Base-by-base conservation (phyloP, 2,888 invertebrate genomes). In the Miltochrista miniata region DNA sequence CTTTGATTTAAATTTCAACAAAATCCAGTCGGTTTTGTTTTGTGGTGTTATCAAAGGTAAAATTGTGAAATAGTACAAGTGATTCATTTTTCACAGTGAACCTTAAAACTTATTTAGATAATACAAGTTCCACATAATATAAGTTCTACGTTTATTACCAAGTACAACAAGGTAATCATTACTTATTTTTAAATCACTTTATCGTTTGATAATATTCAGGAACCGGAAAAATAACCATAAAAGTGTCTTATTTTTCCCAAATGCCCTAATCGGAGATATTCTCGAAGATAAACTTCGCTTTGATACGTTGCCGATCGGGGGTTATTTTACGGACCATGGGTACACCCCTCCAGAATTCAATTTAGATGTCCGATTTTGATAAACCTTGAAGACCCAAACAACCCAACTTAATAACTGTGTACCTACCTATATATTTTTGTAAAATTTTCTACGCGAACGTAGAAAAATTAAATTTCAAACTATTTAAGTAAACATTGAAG, bases 321-420 rank as follows among this genome's bases (percentile, higher is more conserved):
- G 76, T 72, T 72, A 71, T 79, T 89, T 88, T 87, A 90, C 85
- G 76, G 79, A 79, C 76, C 78, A 76, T 72, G 70, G 76, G 18
- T 24, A 24, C n/a, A 79, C 79, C 83, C 85, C 74, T 79, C 70
- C 79, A 77, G 76, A 82, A 89, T 90, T 89, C 87, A 90, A 90
- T 90, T 90, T 89, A 89, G 90, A 90, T 90, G 71, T 68, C 76
- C 74, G 76, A 76, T 75, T 74, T 68, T 76, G 89, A 88, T 90
- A 87, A 72, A 56, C 57, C 58, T 56, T 70, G 70, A 70, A 71
- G 74, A 73, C 66, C 64, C 60, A 58, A 64, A 41, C 44, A 56
- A 67, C 71, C 66, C 5, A 4, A 24, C 18, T 24, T 2, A 24
- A 24, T 65, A 68, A 61, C 51, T 57, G 51, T 53, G 65, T 53